Evolutionary conservation across 2,888 invertebrate genomes (phyloP).

Genomic region (Villa cingulata): DNA sequence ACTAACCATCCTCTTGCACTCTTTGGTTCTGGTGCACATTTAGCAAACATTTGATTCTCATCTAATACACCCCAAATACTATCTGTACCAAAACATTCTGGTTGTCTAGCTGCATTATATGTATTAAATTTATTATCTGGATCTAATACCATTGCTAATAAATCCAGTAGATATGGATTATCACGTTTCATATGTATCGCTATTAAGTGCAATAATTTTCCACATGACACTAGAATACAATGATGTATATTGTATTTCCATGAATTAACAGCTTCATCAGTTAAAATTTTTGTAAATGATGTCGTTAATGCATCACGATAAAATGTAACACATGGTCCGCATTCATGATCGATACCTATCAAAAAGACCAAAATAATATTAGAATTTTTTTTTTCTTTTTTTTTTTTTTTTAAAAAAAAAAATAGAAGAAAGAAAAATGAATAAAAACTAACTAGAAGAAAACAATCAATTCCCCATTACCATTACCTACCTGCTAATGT

Average conservation of each 20-base stretch:
- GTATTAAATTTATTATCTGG: constrained; percentile 80
- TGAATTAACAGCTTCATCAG: constrained; percentile 93
- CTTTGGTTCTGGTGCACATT: constrained; percentile 58
- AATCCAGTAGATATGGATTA: constrained; percentile 82
- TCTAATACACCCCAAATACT: constrained; percentile 44
- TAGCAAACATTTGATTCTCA: constrained; percentile 49
- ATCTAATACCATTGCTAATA: constrained; percentile 86
- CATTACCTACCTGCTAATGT: constrained; percentile 78
- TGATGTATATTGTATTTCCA: constrained; percentile 96
- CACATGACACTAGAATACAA: constrained; percentile 87
- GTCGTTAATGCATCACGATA: constrained; percentile 87
- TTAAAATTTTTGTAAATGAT: constrained; percentile 91
- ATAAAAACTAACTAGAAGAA: not conserved
- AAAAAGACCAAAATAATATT: constrained; percentile 1
- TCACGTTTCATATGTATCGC: constrained; percentile 80
- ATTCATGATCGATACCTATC: constrained; percentile 70
- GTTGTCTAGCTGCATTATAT: constrained; percentile 31
- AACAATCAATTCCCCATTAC: too few relatives aligned
- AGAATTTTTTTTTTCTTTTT: not conserved
- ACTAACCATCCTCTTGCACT: constrained; percentile 91
- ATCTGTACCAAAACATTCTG: constrained; percentile 31
- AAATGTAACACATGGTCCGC: constrained; percentile 85
- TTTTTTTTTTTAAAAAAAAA: constrained; percentile 3
- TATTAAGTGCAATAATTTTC: constrained; percentile 82
- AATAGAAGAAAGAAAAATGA: not conserved